Evolutionary conservation across 2,797 vertebrate genomes (phyloP), one percentile per base, ranked within the genome.

Genomic region (Scomberomorus guttatus): DNA sequence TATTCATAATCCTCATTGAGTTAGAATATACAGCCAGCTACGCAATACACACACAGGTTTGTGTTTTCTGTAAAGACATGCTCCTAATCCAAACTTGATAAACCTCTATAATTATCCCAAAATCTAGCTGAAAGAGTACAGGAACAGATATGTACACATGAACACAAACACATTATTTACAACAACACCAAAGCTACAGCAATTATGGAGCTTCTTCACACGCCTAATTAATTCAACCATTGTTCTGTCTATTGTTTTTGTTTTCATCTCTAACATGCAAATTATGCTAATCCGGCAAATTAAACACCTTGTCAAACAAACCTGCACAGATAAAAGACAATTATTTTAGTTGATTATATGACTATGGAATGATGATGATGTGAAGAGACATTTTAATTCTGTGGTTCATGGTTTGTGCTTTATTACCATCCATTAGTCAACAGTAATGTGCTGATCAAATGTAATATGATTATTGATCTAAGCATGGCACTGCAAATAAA

Each of bases 241-340:
- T 85, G 70, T 83, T 84, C 60, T 75, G 65, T 84, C 76, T 84
- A 42, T 78, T 89, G 83, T 67, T 84, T 89, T 82, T 66, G 60
- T 78, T 88, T 87, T 89, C 78, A 80, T 87, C 65, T 87, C 61
- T 63, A 79, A 66, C 64, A 73, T 79, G 82, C 55, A 86, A 83
- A 93, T 94, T 64, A 87, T 80, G 81, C 67, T 87, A 92, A 93
- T 90, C 68, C 68, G 50, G n/a, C 57, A 79, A 93, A 93, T 92
- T 87, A 87, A 89, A 92, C 75, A 89, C 37, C 76, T 75, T 79
- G 64, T 90, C 73, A 90, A 88, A 92, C 83, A 87, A 78, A 89
- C 75, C 84, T 0, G 13, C 83, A 77, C 77, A 56, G 81, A 93
- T 76, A 22, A 87, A 76, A 88, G 67, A 67, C 60, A 86, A 85